A percentile compares a stretch with the other conserved stretches of the same genome.
These are phyloP conservation scores for Dusona sp. DNA, from an alignment of 2,888 invertebrate genomes.

Conservation along the genomic window DNA sequence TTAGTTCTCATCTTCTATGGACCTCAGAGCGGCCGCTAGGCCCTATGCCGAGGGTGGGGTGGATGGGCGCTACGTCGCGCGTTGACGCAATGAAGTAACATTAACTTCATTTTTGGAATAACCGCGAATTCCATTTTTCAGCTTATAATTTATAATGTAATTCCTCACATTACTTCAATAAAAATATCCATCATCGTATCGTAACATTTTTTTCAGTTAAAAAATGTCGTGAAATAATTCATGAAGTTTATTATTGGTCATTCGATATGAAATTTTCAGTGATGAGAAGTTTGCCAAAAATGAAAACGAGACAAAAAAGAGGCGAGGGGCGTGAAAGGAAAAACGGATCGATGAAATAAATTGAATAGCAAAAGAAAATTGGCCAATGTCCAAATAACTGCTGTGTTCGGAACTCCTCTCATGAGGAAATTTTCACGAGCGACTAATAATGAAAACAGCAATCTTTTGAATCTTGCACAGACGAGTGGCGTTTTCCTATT, in stretches of 20 bases:
- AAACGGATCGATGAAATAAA: conserved; percentile 56
- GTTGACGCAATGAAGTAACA: too few relatives aligned
- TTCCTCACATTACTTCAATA: too few relatives aligned
- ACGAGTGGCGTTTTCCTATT: conserved; percentile 29
- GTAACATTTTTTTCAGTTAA: too few relatives aligned
- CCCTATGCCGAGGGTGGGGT: too few relatives aligned
- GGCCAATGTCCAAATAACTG: conserved; percentile 64
- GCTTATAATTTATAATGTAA: too few relatives aligned
- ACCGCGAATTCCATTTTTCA: too few relatives aligned
- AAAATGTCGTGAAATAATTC: neutral
- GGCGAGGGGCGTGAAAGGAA: conserved; percentile 15
- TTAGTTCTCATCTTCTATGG: too few relatives aligned
- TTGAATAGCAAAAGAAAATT: conserved; percentile 50
- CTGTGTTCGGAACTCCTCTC: conserved; percentile 27
- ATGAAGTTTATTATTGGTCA: neutral
- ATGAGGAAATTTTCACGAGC: conserved; percentile 59
- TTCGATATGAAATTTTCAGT: neutral
- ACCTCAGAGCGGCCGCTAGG: too few relatives aligned
- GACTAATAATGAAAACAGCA: conserved; percentile 66
- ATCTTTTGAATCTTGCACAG: conserved; percentile 17
- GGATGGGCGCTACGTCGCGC: too few relatives aligned
- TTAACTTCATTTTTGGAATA: too few relatives aligned
- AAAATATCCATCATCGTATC: too few relatives aligned
- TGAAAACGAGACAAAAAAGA: neutral
- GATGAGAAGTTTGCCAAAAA: conserved; percentile 19